A percentile compares a stretch with the other conserved stretches of the same genome.
Conservation (phyloP, 2,888 invertebrate species). For the Cheilosia impressa region DNA sequence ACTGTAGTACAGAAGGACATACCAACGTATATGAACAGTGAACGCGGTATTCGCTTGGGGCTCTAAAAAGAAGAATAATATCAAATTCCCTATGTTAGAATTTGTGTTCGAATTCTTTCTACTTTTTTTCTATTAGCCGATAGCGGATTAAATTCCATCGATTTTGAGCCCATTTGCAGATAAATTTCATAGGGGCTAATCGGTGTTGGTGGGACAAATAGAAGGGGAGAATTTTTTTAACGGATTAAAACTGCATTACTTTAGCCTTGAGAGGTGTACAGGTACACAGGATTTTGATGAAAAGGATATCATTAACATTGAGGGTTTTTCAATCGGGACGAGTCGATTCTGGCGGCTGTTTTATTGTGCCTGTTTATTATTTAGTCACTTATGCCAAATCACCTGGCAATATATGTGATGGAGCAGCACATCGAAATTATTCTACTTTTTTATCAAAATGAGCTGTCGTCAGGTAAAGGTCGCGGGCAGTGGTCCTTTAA, state of each 20-base stretch:
- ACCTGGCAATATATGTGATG: no score
- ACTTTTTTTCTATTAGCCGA: not conserved
- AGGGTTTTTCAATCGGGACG: no score
- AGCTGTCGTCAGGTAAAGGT: no score
- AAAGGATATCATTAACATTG: not conserved
- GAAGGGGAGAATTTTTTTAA: not conserved
- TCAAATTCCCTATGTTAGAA: not conserved
- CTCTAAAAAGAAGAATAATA: no score
- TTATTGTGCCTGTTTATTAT: no score
- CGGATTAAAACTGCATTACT: not conserved
- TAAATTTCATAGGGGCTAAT: not conserved
- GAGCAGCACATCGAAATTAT: no score
- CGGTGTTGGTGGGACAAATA: not conserved
- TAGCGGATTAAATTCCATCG: not conserved
- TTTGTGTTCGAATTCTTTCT: not conserved
- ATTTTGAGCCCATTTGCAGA: not conserved
- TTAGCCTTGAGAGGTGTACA: not conserved
- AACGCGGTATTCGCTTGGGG: not conserved
- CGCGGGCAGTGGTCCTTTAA: no score
- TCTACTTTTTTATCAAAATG: no score
- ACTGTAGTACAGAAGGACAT: slow-evolving; percentile 2
- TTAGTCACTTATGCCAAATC: no score
- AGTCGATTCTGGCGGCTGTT: no score
- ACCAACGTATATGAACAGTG: not conserved
- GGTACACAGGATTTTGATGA: not conserved